A percentile compares a stretch with the other conserved stretches of the same genome.
These are phyloP conservation scores for Drosophila affinis DNA, from an alignment of 2,888 invertebrate species.

Conservation along the genomic window DNA sequence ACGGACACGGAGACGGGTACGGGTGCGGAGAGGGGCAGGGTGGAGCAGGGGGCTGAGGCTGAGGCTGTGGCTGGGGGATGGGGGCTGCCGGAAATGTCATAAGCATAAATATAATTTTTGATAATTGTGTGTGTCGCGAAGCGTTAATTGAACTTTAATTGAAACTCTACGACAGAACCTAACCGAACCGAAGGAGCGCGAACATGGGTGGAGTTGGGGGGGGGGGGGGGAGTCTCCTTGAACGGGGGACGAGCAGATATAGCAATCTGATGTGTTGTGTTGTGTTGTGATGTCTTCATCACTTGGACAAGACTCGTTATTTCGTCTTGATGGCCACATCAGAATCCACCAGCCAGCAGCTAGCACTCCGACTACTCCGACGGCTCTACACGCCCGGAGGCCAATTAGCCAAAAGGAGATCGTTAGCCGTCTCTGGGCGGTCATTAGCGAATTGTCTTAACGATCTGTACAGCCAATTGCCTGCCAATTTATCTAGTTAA, in stretches of 20 bases:
- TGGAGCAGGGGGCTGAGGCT: slow-evolving; percentile 27
- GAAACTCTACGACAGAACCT: slow-evolving; percentile 56
- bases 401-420: slow-evolving; percentile 67
- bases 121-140: slow-evolving; percentile 79
- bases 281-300: slow-evolving; percentile 28
- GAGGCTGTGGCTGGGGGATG: slow-evolving; percentile 1
- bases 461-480: slow-evolving; percentile 54
- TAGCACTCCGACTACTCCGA: background rate
- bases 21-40: background rate
- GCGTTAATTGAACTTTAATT: slow-evolving; percentile 78
- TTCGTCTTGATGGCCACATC: slow-evolving; percentile 19
- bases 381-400: slow-evolving; percentile 16
- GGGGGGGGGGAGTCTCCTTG: background rate
- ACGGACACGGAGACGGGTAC: background rate
- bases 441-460: slow-evolving; percentile 71
- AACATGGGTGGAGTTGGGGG: no score
- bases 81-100: slow-evolving; percentile 74
- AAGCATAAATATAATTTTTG: slow-evolving; percentile 76
- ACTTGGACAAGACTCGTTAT: slow-evolving; percentile 22
- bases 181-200: no score
- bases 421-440: slow-evolving; percentile 60
- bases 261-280: background rate
- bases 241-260: slow-evolving; percentile 9
- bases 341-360: background rate
- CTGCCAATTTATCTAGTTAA: slow-evolving; percentile 50